Percentiles rank a stretch among this genome's conserved stretches.
Evolutionary conservation across 2,797 vertebrate species (phyloP).

Genomic region (Chloroceryle amazona): DNA sequence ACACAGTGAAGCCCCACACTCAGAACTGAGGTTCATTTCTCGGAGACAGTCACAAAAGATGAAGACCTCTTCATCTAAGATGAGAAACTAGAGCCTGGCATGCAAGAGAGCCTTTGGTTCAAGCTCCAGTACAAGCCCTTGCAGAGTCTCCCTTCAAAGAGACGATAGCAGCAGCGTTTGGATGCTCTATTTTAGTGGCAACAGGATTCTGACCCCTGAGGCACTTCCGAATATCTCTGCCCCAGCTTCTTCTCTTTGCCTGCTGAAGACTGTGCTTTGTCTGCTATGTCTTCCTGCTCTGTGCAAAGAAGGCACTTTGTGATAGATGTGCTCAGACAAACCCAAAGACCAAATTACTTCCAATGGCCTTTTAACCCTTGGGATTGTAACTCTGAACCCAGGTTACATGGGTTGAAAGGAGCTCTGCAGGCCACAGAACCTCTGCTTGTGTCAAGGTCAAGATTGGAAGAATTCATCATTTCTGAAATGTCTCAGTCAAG

Average conservation of each 20-base stretch:
- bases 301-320: not conserved
- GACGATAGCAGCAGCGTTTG: not conserved
- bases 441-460: not conserved
- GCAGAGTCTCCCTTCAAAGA: not conserved
- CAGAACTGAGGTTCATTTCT: not conserved
- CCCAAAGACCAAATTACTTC: not conserved
- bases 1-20: not conserved
- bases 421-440: not conserved
- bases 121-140: not conserved
- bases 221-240: not conserved
- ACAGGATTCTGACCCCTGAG: not conserved
- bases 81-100: not conserved
- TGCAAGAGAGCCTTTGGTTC: fast-evolving
- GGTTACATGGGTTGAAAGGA: not conserved
- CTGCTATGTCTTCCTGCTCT: not conserved
- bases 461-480: not conserved
- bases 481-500: not conserved
- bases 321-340: not conserved
- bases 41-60: not conserved
- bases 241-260: not conserved
- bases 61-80: not conserved
- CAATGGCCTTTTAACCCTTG: not conserved
- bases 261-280: not conserved
- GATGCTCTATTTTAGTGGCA: not conserved
- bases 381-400: not conserved